phyloP scores from a whole-genome alignment of 1,140 invertebrate genomes.

The Zophobas atratus region DNA sequence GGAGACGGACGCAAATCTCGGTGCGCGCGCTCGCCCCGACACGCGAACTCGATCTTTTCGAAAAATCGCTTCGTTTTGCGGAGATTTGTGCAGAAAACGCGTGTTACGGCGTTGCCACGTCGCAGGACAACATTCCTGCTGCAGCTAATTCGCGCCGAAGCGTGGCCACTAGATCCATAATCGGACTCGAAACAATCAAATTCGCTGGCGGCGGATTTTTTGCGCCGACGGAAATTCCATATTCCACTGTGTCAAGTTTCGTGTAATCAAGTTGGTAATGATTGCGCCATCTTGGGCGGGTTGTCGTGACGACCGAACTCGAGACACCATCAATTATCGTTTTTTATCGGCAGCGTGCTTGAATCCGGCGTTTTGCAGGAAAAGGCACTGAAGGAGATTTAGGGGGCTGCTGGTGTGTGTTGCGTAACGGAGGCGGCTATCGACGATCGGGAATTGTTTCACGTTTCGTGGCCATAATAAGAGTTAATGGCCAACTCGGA shows the following conservation, averaged over 20 bases:
- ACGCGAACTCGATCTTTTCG: constrained; percentile 1
- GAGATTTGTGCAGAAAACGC: constrained; percentile 42
- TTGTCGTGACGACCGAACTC: constrained; percentile 32
- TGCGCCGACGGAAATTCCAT: constrained; percentile 19
- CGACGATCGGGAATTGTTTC: too few relatives aligned
- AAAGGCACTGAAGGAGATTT: background rate
- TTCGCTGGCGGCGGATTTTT: constrained; percentile 17
- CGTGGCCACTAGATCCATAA: constrained; percentile 31
- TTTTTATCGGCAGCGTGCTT: constrained; percentile 22
- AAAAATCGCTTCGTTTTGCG: constrained; percentile 24
- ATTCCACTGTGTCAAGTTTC: constrained; percentile 32
- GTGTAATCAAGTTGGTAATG: constrained; percentile 25
- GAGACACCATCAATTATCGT: constrained; percentile 22
- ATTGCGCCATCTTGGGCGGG: constrained; percentile 22
- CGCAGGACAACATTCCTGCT: constrained; percentile 21
- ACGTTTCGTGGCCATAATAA: too few relatives aligned
- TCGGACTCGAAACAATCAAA: constrained; percentile 31
- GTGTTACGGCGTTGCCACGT: constrained; percentile 15
- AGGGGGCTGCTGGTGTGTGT: too few relatives aligned
- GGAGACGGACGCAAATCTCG: background rate
- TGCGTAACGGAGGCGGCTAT: background rate
- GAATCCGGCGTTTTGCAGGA: constrained; percentile 22
- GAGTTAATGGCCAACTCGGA: too few relatives aligned
- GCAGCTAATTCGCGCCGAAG: constrained; percentile 24
- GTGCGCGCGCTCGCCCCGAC: constrained; percentile 1